Evolutionary conservation across 2,113 vertebrate genomes (phyloP).

Genomic region (Pardalotus punctatus): DNA sequence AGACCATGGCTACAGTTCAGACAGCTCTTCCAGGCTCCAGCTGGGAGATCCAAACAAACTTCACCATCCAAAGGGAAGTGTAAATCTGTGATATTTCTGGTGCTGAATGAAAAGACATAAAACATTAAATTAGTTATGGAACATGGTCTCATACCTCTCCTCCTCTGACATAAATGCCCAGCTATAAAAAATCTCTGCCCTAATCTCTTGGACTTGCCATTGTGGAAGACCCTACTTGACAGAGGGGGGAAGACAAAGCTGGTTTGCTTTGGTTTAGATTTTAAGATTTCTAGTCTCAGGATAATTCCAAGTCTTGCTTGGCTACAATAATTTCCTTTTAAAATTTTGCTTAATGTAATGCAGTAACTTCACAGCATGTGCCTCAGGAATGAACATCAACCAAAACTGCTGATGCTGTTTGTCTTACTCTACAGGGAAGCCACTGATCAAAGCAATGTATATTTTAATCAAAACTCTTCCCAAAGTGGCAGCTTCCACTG

Average conservation of each 20-base stretch:
- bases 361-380: constrained; percentile 15
- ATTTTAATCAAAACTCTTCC: constrained; percentile 38
- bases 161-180: not conserved
- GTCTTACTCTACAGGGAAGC: constrained; percentile 3
- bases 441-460: constrained; percentile 7
- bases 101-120: not conserved
- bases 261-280: not conserved
- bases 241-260: not conserved
- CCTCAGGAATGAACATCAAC: not conserved
- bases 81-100: not conserved
- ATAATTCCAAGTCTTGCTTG: not conserved
- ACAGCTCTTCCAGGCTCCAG: not conserved
- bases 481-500: not conserved
- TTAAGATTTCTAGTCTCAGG: not conserved
- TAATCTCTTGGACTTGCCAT: not conserved
- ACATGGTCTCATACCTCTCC: not conserved
- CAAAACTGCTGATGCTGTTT: not conserved
- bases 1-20: not conserved
- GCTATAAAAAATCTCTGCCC: not conserved
- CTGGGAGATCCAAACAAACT: not conserved
- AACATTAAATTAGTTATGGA: not conserved
- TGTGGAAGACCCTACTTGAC: not conserved
- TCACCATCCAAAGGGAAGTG: not conserved
- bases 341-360: not conserved
- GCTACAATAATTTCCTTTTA: not conserved